Conservation (phyloP, 37 sponge, comb jelly and placozoan genomes). For the Ephydatia muelleri region DNA sequence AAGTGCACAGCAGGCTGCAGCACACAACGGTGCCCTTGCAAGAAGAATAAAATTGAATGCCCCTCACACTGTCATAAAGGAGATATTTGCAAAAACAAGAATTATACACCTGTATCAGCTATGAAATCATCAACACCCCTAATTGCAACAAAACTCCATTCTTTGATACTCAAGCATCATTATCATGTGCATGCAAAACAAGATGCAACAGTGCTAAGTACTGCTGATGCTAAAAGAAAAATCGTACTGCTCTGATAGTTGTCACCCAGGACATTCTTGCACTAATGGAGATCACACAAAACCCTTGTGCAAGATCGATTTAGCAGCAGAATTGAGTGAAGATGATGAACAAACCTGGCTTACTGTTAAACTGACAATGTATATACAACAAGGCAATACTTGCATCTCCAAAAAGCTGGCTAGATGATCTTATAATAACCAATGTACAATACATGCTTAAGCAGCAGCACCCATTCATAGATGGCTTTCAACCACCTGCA, state of each 20-base stretch:
- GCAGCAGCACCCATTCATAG: too few species aligned
- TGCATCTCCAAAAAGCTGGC: neutral
- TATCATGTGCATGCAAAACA: neutral
- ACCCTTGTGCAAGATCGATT: neutral
- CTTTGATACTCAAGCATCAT: neutral
- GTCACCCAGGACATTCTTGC: neutral
- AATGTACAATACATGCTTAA: too few species aligned
- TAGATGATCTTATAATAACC: neutral
- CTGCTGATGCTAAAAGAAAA: neutral
- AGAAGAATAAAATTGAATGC: constrained; percentile 1
- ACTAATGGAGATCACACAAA: neutral
- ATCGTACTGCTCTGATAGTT: neutral
- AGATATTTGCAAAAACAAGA: neutral
- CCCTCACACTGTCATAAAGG: neutral
- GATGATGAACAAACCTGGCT: neutral
- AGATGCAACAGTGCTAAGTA: neutral
- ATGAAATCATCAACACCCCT: neutral
- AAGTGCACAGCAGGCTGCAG: constrained; percentile 1
- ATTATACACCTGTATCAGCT: neutral
- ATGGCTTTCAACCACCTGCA: too few species aligned
- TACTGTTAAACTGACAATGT: neutral
- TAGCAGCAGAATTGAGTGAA: neutral
- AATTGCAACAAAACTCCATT: neutral
- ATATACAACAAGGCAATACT: neutral
- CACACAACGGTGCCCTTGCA: neutral